phyloP scores from a whole-genome alignment of 2,113 vertebrate species.

The Menidia beryllina region DNA sequence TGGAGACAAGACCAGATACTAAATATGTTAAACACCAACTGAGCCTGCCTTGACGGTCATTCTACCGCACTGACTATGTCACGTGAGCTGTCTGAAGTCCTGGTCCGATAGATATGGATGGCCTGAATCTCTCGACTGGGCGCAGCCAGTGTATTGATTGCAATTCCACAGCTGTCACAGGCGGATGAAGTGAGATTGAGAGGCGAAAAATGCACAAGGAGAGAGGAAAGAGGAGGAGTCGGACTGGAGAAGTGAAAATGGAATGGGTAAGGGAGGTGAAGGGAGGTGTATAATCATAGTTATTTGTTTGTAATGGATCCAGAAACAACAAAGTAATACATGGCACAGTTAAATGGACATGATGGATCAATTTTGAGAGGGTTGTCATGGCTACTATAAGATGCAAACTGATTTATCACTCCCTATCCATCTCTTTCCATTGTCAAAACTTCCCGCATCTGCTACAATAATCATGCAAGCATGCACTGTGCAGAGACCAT shows the following conservation, averaged over 20 bases:
- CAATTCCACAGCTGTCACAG: slow-evolving; percentile 63
- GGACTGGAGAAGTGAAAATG: slow-evolving; percentile 36
- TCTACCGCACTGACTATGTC: slow-evolving; percentile 26
- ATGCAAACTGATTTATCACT: slow-evolving; percentile 1
- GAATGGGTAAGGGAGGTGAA: slow-evolving; percentile 27
- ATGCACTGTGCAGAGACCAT: slow-evolving; percentile 35
- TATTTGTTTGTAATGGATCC: slow-evolving; percentile 42
- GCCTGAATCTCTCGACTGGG: slow-evolving; percentile 42
- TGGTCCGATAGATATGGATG: slow-evolving; percentile 22
- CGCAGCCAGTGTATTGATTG: slow-evolving; percentile 59
- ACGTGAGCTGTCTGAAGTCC: slow-evolving; percentile 20
- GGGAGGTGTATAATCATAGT: slow-evolving; percentile 20
- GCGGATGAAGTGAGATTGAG: slow-evolving; percentile 62
- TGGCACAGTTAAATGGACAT: slow-evolving; percentile 23
- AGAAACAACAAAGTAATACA: slow-evolving; percentile 34
- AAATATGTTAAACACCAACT: slow-evolving; percentile 28
- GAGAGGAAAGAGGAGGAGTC: slow-evolving; percentile 18
- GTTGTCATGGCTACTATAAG: not conserved
- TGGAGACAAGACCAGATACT: not conserved
- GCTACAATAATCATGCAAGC: slow-evolving; percentile 29
- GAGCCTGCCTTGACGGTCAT: slow-evolving; percentile 22
- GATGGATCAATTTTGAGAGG: slow-evolving; percentile 6
- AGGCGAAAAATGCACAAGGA: slow-evolving; percentile 24
- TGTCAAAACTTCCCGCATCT: slow-evolving; percentile 9
- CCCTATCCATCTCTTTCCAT: slow-evolving; percentile 19